phyloP scores from a whole-genome alignment of 2,888 invertebrate genomes.

The Teleogryllus oceanicus region DNA sequence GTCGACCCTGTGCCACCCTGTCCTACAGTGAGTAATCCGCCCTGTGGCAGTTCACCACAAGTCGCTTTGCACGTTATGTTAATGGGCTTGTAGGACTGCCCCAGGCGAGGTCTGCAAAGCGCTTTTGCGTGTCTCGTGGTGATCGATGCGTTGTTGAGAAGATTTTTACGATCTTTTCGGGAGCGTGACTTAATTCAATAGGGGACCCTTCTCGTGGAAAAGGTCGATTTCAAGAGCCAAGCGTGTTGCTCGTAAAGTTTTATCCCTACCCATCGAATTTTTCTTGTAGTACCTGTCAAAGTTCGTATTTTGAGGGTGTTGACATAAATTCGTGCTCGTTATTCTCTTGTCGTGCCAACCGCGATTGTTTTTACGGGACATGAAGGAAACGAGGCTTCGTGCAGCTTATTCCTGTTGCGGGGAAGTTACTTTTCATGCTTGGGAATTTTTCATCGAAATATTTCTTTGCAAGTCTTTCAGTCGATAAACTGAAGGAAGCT shows the following conservation, averaged over 20 bases:
- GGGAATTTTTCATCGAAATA: background rate
- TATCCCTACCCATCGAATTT: background rate
- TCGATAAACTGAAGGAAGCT: background rate
- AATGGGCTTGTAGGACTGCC: background rate
- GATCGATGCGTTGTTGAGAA: conserved; percentile 9
- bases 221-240: background rate
- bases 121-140: background rate
- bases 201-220: background rate
- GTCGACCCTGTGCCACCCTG: too few species aligned
- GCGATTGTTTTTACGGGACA: background rate
- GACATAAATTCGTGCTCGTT: background rate
- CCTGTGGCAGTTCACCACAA: background rate
- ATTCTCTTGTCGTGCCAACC: background rate
- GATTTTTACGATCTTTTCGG: background rate
- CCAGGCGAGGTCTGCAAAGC: background rate
- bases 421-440: background rate
- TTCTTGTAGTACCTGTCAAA: background rate
- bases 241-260: background rate
- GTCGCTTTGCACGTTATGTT: background rate
- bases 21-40: background rate
- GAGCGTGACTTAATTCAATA: background rate
- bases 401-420: background rate
- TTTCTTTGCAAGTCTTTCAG: background rate
- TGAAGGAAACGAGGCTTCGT: background rate
- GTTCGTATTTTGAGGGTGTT: background rate